Base-by-base conservation (phyloP, 2,113 vertebrate species). In the Elephantulus edwardii region DNA sequence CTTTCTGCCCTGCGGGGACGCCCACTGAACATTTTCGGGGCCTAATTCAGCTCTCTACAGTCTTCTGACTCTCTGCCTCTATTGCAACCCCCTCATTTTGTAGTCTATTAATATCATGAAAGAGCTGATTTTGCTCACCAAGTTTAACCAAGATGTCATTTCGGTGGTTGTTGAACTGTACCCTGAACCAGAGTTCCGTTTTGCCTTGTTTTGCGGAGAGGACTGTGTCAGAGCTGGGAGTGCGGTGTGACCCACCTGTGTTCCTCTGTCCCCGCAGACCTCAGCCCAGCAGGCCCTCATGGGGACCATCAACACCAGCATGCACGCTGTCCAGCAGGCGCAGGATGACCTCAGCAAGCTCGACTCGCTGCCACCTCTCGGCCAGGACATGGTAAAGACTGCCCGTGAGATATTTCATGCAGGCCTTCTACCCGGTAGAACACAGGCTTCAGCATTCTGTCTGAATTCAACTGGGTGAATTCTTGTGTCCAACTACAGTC, bases 251-350 rank as follows among this genome's bases (percentile, higher is more conserved):
- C 22, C 78, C 1, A 0, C 79, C 71, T 56, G 38, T 88, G 50
- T 66, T 50, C 88, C 5, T 92, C 80, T 92, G n/a, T 78, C 90
- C 76, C 87, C 70, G 92, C 97, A 99, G 99, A 99, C 98, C 72
- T 98, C 98, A 3, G 99, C 99, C 72, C 99, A 99, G 97, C 99
- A 99, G 96, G 99, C 99, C 46, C 97, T 99, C 72, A 99, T 99
- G 99, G 99, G 99, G 3, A 99, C 99, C 86, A 99, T 99, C 96
- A 99, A 99, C 96, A 99, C 98, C 66, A 99, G 99, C 78, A 99
- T 99, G 98, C 99, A 99, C 0, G 99, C 99, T 0, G 99, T 99
- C 28, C 99, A 99, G 90, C 99, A 99, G 96, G 99, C 99, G 9
- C 99, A 99, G 91, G 95, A 98, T 0, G 99, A 99, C 96, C 98